Conservation (phyloP, 2,888 invertebrate genomes). For the Limenitis camilla region DNA sequence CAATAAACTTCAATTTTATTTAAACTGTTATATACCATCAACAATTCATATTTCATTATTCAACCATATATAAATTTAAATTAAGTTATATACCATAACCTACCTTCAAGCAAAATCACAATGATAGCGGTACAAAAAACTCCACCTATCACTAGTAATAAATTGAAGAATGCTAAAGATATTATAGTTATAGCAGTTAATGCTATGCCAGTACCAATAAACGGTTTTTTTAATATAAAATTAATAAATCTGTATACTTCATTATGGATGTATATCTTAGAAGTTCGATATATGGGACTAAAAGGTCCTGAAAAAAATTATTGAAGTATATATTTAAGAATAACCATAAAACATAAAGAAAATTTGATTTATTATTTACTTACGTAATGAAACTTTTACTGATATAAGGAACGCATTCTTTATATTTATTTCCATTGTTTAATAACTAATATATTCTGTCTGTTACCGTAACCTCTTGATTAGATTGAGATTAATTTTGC, state of each 20-base stretch:
- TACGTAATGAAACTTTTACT: constrained; percentile 44
- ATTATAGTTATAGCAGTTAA: constrained; percentile 20
- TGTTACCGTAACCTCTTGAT: too few species aligned
- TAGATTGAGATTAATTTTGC: too few species aligned
- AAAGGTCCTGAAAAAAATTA: constrained; percentile 22
- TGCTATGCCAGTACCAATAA: constrained; percentile 35
- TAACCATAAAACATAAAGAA: background rate
- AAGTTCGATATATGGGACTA: constrained; percentile 1
- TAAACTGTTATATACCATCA: too few species aligned
- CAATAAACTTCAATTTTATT: too few species aligned
- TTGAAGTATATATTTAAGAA: background rate
- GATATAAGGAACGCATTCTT: too few species aligned
- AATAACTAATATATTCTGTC: too few species aligned
- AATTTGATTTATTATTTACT: constrained; percentile 14
- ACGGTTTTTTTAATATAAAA: constrained; percentile 31
- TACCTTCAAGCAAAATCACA: constrained; percentile 42
- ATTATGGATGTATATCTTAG: constrained; percentile 4
- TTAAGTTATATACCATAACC: too few species aligned
- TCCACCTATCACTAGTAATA: constrained; percentile 16
- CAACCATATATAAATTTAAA: too few species aligned
- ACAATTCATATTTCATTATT: too few species aligned
- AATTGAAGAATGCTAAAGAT: constrained; percentile 13
- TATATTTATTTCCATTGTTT: constrained; percentile 3
- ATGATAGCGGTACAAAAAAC: constrained; percentile 30
- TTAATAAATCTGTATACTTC: constrained; percentile 5